Evolutionary conservation across 2,113 vertebrate species (phyloP).

Genomic region (Salvelinus fontinalis): DNA sequence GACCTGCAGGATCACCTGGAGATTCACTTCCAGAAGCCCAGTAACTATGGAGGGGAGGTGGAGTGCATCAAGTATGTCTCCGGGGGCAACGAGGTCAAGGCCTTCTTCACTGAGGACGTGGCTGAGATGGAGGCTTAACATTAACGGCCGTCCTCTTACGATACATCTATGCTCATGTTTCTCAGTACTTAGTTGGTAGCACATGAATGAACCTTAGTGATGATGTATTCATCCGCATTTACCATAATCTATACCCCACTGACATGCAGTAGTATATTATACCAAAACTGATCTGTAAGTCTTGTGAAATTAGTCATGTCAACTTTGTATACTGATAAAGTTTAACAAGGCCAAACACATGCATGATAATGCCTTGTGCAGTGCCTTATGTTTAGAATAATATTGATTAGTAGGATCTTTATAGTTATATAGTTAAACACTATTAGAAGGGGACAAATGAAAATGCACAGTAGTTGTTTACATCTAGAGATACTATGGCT

Average conservation of each 20-base stretch:
- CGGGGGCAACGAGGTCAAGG: constrained; percentile 34
- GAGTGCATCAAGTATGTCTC: constrained; percentile 78
- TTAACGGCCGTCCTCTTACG: background rate
- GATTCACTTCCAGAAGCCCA: constrained; percentile 89
- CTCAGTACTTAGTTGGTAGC: too few species aligned
- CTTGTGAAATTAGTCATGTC: too few species aligned
- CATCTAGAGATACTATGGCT: too few species aligned
- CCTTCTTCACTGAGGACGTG: constrained; percentile 75
- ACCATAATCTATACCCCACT: background rate
- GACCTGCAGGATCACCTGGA: constrained; percentile 80
- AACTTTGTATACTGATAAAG: too few species aligned
- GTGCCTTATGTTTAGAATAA: too few species aligned
- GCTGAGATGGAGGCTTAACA: constrained; percentile 7
- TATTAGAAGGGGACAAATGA: too few species aligned
- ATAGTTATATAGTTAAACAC: too few species aligned
- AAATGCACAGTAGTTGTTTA: too few species aligned
- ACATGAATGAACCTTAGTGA: background rate
- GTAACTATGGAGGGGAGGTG: constrained; percentile 87
- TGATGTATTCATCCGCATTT: background rate
- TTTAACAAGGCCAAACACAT: too few species aligned
- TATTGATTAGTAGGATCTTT: too few species aligned
- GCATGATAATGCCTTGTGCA: too few species aligned
- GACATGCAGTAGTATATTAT: background rate
- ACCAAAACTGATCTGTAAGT: background rate
- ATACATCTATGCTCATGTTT: background rate